Evolutionary conservation across 2,797 vertebrate species (phyloP).

Genomic region (Phrynocephalus forsythii): DNA sequence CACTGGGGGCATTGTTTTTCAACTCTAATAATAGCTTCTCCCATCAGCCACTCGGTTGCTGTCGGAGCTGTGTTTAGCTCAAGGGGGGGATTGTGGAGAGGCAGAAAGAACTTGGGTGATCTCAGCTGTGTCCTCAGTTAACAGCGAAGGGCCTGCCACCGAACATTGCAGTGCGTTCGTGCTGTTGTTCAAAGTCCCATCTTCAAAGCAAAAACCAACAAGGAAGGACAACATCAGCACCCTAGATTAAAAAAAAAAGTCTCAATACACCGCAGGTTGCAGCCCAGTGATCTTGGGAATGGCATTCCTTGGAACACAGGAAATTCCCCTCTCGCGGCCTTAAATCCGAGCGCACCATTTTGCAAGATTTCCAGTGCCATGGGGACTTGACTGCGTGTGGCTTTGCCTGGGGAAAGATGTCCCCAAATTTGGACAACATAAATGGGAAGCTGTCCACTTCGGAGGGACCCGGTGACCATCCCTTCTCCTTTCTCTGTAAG

Average conservation of each 20-base stretch:
- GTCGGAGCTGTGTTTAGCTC: conserved; percentile 53
- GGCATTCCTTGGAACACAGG: background rate
- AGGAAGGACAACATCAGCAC: background rate
- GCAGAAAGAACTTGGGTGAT: conserved; percentile 35
- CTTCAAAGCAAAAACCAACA: background rate
- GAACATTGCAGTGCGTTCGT: background rate
- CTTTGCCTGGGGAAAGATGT: no score
- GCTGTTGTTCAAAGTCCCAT: background rate
- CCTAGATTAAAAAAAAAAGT: background rate
- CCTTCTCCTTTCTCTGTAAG: no score
- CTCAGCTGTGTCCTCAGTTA: conserved; percentile 59
- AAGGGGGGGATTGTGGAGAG: conserved; percentile 1
- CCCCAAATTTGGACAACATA: no score
- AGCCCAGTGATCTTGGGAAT: background rate
- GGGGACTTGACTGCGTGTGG: no score
- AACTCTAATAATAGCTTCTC: conserved; percentile 63
- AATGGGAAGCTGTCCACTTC: no score
- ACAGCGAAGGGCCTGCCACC: background rate
- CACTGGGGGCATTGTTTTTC: conserved; percentile 43
- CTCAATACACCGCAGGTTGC: background rate
- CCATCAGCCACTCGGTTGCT: conserved; percentile 44
- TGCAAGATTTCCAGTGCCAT: no score
- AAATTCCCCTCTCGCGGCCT: background rate
- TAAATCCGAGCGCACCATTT: no score
- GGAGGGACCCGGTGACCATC: no score